A percentile compares a stretch with the other conserved stretches of the same genome.
These are phyloP conservation scores for Anas bahamensis DNA, from an alignment of 2,797 vertebrate genomes.

Conservation along the genomic window DNA sequence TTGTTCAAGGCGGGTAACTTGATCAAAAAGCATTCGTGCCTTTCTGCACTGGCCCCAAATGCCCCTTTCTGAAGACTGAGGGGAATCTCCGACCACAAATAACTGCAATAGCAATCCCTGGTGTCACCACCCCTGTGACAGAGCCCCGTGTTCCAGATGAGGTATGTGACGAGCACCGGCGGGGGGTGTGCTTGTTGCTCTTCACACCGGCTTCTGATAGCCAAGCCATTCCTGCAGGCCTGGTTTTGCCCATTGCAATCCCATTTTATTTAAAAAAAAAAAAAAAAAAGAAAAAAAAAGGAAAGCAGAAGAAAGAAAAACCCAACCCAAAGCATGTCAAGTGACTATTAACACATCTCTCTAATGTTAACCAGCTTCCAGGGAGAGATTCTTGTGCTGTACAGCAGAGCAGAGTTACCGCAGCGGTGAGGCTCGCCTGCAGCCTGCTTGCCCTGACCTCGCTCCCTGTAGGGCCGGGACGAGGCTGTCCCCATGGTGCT, in stretches of 20 bases:
- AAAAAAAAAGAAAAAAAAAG: not conserved
- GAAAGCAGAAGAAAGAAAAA: not conserved
- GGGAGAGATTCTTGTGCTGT: not conserved
- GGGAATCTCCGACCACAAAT: not conserved
- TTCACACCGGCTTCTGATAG: not conserved
- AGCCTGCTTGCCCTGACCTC: not conserved
- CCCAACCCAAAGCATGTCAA: not conserved
- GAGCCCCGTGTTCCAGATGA: accelerated
- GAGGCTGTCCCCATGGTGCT: not conserved
- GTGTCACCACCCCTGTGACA: not conserved
- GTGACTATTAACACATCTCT: not conserved
- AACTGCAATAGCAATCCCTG: not conserved
- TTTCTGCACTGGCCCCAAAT: slow-evolving; percentile 9
- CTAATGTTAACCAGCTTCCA: not conserved
- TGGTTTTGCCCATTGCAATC: not conserved
- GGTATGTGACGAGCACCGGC: not conserved
- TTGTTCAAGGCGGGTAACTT: not conserved
- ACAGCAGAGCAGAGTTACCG: not conserved
- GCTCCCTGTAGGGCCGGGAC: not conserved
- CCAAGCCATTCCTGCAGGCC: not conserved
- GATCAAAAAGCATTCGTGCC: slow-evolving; percentile 11
- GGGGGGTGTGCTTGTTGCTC: not conserved
- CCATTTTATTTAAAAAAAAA: not conserved
- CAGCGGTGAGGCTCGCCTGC: not conserved
- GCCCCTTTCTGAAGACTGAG: not conserved